Percentiles rank a stretch among this genome's conserved stretches.
These are phyloP conservation scores for Cyprinella venusta DNA, from an alignment of 2,797 vertebrate genomes.

Conservation along the genomic window DNA sequence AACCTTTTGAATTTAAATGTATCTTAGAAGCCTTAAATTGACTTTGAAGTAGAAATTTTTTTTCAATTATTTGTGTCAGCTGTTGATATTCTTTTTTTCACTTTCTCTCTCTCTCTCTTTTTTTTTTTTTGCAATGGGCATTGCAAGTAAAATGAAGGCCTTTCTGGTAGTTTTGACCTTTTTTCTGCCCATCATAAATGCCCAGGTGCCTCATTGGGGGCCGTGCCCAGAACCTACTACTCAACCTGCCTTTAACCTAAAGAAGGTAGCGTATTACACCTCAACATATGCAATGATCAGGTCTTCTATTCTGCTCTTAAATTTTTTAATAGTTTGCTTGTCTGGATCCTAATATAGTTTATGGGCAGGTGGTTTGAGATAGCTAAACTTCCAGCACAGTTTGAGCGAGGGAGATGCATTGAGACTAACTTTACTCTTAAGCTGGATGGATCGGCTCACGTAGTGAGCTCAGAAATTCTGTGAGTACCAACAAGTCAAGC, in stretches of 20 bases:
- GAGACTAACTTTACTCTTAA: constrained; percentile 87
- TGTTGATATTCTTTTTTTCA: not conserved
- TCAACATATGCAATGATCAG: not conserved
- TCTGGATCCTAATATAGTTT: constrained; percentile 75
- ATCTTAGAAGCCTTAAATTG: not conserved
- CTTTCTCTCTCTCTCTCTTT: too few relatives aligned
- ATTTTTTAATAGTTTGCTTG: not conserved
- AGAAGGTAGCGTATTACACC: constrained; percentile 28
- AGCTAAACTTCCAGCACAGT: constrained; percentile 85
- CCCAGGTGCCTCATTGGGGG: constrained; percentile 82
- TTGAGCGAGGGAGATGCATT: constrained; percentile 88
- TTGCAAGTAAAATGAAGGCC: constrained; percentile 65
- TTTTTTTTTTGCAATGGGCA: constrained; percentile 33
- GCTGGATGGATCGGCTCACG: constrained; percentile 81
- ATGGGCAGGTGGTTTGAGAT: constrained; percentile 94
- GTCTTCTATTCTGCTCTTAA: not conserved
- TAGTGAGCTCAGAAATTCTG: constrained; percentile 88
- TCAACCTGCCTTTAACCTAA: constrained; percentile 77
- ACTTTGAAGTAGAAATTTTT: too few relatives aligned
- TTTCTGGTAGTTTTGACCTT: constrained; percentile 61
- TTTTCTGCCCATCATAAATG: constrained; percentile 66
- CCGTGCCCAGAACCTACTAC: constrained; percentile 78
- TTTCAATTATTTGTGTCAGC: not conserved
- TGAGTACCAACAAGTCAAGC: constrained; percentile 71
- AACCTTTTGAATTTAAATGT: not conserved